Conservation (phyloP, 92 coral and sea anemone genomes). For the Heliopora coerulea region DNA sequence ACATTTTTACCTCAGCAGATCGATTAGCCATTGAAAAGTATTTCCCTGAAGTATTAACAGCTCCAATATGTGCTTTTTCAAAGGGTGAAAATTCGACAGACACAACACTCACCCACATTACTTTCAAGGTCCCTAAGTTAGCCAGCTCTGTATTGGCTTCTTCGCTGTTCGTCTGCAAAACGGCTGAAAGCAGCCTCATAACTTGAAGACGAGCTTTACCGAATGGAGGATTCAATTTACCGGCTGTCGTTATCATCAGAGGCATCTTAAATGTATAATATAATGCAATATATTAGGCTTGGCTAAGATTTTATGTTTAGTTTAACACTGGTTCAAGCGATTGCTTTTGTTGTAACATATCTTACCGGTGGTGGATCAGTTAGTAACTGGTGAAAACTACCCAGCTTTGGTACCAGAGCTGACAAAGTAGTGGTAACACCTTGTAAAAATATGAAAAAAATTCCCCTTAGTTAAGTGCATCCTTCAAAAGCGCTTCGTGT, state of each 20-base stretch:
- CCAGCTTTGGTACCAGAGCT: slow-evolving; percentile 87
- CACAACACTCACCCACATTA: slow-evolving; percentile 78
- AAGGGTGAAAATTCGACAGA: too few relatives aligned
- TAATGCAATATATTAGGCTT: too few relatives aligned
- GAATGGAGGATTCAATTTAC: slow-evolving; percentile 90
- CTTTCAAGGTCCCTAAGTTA: slow-evolving; percentile 80
- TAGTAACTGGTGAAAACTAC: slow-evolving; percentile 78
- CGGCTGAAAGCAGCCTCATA: slow-evolving; percentile 80
- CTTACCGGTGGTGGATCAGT: slow-evolving; percentile 92
- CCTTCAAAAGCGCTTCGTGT: too few relatives aligned
- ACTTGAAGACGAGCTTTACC: slow-evolving; percentile 97
- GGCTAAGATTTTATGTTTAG: too few relatives aligned
- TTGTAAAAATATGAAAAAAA: background rate
- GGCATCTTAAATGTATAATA: too few relatives aligned
- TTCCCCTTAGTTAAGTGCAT: too few relatives aligned
- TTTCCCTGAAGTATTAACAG: too few relatives aligned
- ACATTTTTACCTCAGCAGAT: too few relatives aligned
- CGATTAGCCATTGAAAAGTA: too few relatives aligned
- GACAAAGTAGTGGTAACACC: slow-evolving; percentile 99
- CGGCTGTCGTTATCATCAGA: slow-evolving; percentile 84
- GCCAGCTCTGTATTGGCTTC: slow-evolving; percentile 88
- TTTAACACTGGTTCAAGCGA: too few relatives aligned
- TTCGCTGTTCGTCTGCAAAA: slow-evolving; percentile 90
- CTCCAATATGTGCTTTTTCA: too few relatives aligned
- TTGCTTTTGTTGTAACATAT: too few relatives aligned